Conservation (phyloP, 2,797 vertebrate genomes). For the Leucoraja ocellata region DNA sequence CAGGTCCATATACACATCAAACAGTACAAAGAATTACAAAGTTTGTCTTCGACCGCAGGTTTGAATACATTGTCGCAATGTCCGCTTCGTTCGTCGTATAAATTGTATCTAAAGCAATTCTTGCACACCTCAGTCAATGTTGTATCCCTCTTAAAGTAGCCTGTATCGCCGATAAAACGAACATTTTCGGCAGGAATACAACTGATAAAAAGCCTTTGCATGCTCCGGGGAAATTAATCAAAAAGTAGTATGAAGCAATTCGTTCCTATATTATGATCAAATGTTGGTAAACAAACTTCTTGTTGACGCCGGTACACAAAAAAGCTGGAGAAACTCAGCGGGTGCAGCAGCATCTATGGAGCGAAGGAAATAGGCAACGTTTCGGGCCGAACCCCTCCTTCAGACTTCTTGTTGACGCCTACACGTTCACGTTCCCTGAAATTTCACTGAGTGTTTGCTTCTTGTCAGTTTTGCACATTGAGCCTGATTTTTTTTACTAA, state of each 20-base stretch:
- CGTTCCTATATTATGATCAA: not conserved
- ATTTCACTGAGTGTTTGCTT: not conserved
- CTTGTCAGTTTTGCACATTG: not conserved
- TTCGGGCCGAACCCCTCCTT: too few species aligned
- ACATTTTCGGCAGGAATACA: not conserved
- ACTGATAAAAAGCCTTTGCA: not conserved
- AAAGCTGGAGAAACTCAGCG: too few species aligned
- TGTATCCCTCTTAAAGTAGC: too few species aligned
- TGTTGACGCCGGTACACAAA: too few species aligned
- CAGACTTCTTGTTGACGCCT: not conserved
- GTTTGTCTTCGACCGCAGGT: not conserved
- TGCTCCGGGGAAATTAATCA: not conserved
- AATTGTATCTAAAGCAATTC: not conserved
- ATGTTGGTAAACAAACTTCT: too few species aligned
- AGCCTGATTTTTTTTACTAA: too few species aligned
- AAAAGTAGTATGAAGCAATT: not conserved
- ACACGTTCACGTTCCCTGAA: not conserved
- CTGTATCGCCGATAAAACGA: not conserved
- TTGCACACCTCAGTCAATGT: too few species aligned
- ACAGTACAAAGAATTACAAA: not conserved
- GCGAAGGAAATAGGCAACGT: too few species aligned
- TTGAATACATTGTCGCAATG: not conserved
- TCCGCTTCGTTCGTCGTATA: not conserved
- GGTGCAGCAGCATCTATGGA: too few species aligned
- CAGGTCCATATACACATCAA: too few species aligned